Evolutionary conservation across 2,888 invertebrate genomes (phyloP), one percentile per base, ranked within the genome.

Genomic region (Congeria kusceri): DNA sequence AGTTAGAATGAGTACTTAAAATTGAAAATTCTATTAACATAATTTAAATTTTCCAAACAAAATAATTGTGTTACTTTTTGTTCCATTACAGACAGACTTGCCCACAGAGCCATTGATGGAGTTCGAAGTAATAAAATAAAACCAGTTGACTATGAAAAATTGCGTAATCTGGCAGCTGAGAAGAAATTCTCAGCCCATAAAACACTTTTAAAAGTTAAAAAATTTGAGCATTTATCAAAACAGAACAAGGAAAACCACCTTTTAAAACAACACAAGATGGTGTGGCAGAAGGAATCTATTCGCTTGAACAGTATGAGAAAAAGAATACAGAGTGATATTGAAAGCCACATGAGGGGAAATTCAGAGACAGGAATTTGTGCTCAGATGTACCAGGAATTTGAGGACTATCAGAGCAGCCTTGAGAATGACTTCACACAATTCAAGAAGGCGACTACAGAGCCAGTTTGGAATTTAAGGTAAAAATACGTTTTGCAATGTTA

Each of bases 281-380:
- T 92, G 0, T 93, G 93, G 93, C 89, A 91, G 62, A 91, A 91
- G 69, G 93, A 93, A 75, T 89, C 92, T 61, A 78, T 90, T 3
- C 69, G 90, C 32, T 83, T 93, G 27, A 91, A 90, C 69, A 87
- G 89, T 68, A 61, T 87, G 27, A 75, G 91, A 28, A 89, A 88
- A 49, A 83, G 87, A 63, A 79, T 87, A 20, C 90, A 92, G 77
- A 69, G 84, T 0, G 91, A 90, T 15, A 80, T 89, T 18, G 90
- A 91, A 25, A 53, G 70, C 32, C 89, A 90, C 73, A 77, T 85
- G 18, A 58, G 80, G 71, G 77, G 80, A 20, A 87, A 88, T 72
- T 44, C 84, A 46, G 83, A 81, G 18, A 67, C 71, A 44, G 69
- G 85, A 57, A 64, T 77, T 3, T 89, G 89, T 83, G 59, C 74